Percentiles rank a stretch among this genome's conserved stretches.
These are phyloP conservation scores for Cerastoderma edule DNA, from an alignment of 2,888 invertebrate species.

Conservation along the genomic window DNA sequence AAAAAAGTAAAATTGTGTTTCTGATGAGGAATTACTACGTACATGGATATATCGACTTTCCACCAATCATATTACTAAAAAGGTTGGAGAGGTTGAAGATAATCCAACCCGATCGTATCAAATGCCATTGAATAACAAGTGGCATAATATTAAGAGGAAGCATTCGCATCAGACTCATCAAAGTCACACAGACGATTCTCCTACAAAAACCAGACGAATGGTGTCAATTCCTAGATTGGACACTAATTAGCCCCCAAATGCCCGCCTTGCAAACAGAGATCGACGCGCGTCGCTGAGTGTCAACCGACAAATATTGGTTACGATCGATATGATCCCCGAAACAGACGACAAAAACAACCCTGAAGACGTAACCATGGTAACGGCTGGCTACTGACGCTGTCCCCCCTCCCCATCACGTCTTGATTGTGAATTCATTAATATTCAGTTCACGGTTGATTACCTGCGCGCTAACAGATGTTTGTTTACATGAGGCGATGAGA, in stretches of 20 bases:
- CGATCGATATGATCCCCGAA: conserved; percentile 11
- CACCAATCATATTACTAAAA: too few relatives aligned
- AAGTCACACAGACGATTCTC: too few relatives aligned
- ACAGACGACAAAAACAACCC: conserved; percentile 26
- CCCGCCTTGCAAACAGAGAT: background rate
- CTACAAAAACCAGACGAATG: background rate
- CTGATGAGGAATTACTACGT: too few relatives aligned
- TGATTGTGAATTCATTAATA: conserved; percentile 26
- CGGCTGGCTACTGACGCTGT: conserved; percentile 21
- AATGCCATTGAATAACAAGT: background rate
- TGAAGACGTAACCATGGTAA: conserved; percentile 13
- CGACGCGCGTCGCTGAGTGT: conserved; percentile 11
- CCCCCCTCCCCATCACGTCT: background rate
- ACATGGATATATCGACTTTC: too few relatives aligned
- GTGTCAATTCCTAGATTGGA: conserved; percentile 15
- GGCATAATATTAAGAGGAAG: conserved; percentile 3
- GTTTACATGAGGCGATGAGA: conserved; percentile 24
- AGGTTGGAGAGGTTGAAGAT: too few relatives aligned
- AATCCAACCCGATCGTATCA: background rate
- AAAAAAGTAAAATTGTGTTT: too few relatives aligned
- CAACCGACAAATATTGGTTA: conserved; percentile 17
- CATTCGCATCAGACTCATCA: too few relatives aligned
- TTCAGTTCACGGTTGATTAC: conserved; percentile 19
- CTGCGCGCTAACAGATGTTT: conserved; percentile 21
- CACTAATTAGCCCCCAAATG: conserved; percentile 15